phyloP scores from a whole-genome alignment of 1,140 invertebrate species.

The Bombus turneri region DNA sequence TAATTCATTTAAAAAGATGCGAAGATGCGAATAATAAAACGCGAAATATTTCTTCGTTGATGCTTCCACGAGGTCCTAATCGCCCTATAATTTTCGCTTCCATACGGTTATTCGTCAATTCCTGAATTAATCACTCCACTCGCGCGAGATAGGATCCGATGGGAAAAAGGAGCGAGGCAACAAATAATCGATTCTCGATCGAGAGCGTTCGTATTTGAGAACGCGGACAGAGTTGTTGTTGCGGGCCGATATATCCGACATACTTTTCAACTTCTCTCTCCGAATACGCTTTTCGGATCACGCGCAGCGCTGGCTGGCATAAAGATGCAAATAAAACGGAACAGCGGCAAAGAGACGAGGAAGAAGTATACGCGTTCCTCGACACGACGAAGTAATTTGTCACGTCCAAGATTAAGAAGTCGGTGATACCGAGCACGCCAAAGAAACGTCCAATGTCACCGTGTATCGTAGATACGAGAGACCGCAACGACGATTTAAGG shows the following conservation, averaged over 20 bases:
- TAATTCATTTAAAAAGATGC: no score
- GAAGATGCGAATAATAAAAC: no score
- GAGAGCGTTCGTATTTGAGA: not conserved
- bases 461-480: constrained; percentile 46
- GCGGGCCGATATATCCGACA: no score
- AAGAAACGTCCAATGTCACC: constrained; percentile 56
- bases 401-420: constrained; percentile 44
- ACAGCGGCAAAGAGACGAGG: not conserved
- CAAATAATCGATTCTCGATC: accelerated
- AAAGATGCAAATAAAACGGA: constrained; percentile 21
- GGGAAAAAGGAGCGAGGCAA: no score
- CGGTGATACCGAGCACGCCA: constrained; percentile 11
- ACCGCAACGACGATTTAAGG: constrained; percentile 54
- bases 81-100: no score
- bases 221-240: not conserved
- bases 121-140: no score
- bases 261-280: not conserved
- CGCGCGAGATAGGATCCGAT: no score
- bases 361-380: constrained; percentile 33
- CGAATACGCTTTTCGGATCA: constrained; percentile 2
- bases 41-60: no score
- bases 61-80: no score
- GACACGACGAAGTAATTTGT: constrained; percentile 31
- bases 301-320: not conserved
- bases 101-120: no score